phyloP scores from a whole-genome alignment of 1,140 invertebrate genomes.

The Caenorhabditis tropicalis region DNA sequence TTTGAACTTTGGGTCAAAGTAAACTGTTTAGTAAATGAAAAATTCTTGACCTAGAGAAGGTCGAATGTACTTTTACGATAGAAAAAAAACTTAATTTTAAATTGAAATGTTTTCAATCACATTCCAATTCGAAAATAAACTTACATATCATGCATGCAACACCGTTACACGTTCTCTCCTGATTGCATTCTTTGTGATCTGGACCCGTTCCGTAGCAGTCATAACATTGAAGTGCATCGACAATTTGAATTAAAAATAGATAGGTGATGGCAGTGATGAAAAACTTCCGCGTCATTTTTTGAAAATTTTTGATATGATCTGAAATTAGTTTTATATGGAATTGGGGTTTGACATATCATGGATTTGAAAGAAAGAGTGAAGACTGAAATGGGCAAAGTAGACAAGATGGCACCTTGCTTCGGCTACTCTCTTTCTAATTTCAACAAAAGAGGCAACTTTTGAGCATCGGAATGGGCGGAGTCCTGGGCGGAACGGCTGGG shows the following conservation, averaged over 20 bases:
- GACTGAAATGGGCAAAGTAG: neutral
- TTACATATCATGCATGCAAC: constrained; percentile 56
- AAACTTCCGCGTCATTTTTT: constrained; percentile 18
- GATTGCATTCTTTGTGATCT: constrained; percentile 52
- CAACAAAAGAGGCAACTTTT: constrained; percentile 39
- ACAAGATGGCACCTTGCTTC: constrained; percentile 24
- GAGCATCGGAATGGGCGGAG: constrained; percentile 1
- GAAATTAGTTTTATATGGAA: neutral
- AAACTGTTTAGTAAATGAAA: too few species aligned
- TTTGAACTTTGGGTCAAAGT: too few species aligned
- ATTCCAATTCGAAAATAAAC: constrained; percentile 40
- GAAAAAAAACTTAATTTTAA: too few species aligned
- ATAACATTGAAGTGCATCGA: constrained; percentile 45
- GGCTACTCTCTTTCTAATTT: constrained; percentile 20
- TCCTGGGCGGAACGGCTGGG: constrained; percentile 1
- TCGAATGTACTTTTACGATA: too few species aligned
- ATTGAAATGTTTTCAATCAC: too few species aligned
- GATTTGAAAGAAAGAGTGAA: neutral
- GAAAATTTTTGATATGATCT: too few species aligned
- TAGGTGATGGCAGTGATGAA: neutral
- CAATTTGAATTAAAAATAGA: neutral
- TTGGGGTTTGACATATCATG: neutral
- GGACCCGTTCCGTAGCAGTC: constrained; percentile 58
- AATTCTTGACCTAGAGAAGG: too few species aligned
- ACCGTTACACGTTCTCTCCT: constrained; percentile 52